phyloP scores from a whole-genome alignment of 2,888 invertebrate genomes.

The Clanis bilineata region DNA sequence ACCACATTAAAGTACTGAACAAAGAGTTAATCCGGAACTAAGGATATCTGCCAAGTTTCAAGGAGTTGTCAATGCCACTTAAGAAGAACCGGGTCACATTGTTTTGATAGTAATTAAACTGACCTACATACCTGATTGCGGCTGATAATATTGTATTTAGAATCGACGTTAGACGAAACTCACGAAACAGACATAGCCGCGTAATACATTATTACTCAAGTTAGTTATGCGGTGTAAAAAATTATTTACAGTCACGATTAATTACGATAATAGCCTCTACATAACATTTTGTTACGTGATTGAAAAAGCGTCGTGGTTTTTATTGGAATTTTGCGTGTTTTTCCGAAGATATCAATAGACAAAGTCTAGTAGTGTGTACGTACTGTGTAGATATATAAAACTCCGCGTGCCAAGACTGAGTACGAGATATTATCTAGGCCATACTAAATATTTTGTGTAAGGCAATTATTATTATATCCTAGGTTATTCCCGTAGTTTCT shows the following conservation, averaged over 20 bases:
- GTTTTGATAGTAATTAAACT: background rate
- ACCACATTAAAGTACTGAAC: too few species aligned
- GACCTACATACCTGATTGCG: background rate
- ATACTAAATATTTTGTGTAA: too few species aligned
- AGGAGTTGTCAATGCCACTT: background rate
- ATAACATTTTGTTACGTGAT: background rate
- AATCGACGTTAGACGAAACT: background rate
- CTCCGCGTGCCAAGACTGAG: too few species aligned
- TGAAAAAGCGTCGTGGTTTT: background rate
- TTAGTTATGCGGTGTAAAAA: background rate
- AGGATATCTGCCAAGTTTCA: too few species aligned
- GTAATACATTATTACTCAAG: background rate
- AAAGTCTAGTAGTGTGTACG: too few species aligned
- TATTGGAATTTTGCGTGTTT: background rate
- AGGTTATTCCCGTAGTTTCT: too few species aligned
- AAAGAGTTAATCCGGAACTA: too few species aligned
- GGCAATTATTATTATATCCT: too few species aligned
- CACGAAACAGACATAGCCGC: too few species aligned
- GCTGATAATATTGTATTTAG: background rate
- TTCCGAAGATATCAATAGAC: background rate
- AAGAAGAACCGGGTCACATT: background rate
- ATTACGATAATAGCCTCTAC: background rate
- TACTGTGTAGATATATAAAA: too few species aligned
- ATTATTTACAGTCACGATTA: background rate
- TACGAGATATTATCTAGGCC: too few species aligned